These are phyloP conservation scores for Oceanites oceanicus DNA, from an alignment of 2,113 vertebrate species.

Conservation along the genomic window DNA sequence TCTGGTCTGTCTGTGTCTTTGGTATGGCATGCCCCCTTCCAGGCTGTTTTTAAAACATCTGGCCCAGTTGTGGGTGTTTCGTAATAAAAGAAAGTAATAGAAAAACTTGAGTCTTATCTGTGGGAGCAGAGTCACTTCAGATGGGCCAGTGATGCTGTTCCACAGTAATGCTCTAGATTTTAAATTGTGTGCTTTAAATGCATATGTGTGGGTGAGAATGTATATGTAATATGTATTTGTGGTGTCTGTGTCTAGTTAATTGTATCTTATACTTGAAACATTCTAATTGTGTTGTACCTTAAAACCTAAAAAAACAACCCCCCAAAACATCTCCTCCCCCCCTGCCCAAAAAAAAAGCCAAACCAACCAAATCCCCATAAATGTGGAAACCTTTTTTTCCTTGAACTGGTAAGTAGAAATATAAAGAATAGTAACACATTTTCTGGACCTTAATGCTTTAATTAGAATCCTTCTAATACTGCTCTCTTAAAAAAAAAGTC, in stretches of 20 bases:
- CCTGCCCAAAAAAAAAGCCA: no score
- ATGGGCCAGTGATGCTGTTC: background rate
- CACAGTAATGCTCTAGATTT: background rate
- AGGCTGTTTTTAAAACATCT: background rate
- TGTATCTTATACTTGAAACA: background rate
- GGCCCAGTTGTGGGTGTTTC: background rate
- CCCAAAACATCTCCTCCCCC: background rate
- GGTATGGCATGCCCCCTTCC: background rate
- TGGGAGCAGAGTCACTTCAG: background rate
- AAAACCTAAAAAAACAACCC: background rate
- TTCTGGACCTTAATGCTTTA: background rate
- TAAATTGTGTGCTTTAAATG: background rate
- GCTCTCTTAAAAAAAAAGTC: background rate
- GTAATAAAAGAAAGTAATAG: background rate
- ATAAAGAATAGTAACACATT: background rate
- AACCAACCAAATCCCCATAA: background rate
- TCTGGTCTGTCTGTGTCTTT: background rate
- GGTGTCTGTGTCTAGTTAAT: constrained; percentile 22
- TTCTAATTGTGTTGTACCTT: background rate
- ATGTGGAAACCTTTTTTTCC: background rate
- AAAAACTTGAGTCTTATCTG: background rate
- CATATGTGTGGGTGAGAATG: constrained; percentile 13
- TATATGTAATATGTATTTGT: background rate
- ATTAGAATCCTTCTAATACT: background rate
- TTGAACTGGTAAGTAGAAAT: background rate